These are phyloP conservation scores for Galaxea fascicularis DNA, from an alignment of 92 coral and sea anemone genomes.

Conservation along the genomic window DNA sequence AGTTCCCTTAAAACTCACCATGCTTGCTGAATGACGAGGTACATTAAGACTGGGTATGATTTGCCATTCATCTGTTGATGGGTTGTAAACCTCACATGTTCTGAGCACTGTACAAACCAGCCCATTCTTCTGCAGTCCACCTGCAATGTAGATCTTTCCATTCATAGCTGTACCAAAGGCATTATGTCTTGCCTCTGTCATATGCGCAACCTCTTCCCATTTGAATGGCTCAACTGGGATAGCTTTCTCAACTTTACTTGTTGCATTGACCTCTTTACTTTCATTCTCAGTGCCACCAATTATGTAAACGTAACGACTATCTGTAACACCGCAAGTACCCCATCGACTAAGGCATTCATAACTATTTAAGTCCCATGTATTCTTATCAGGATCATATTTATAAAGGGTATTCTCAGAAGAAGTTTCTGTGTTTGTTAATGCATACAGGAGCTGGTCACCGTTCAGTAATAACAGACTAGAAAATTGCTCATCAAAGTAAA, in stretches of 20 bases:
- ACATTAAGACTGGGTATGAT: too few species aligned
- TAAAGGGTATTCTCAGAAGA: not conserved
- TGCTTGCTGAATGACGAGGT: too few species aligned
- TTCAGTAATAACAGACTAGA: not conserved
- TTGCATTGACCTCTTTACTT: too few species aligned
- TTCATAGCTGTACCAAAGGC: too few species aligned
- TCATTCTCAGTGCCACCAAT: not conserved
- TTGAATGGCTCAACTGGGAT: not conserved
- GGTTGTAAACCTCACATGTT: conserved; percentile 20
- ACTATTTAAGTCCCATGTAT: not conserved
- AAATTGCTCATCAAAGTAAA: not conserved
- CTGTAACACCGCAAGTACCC: not conserved
- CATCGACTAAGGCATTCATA: not conserved
- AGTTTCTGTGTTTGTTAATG: not conserved
- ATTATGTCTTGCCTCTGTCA: not conserved
- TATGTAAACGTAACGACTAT: not conserved
- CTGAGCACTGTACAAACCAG: not conserved
- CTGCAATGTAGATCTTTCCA: conserved; percentile 35
- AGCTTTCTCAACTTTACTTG: not conserved
- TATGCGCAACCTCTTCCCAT: conserved; percentile 3
- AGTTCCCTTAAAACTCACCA: too few species aligned
- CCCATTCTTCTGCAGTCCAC: not conserved
- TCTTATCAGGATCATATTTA: not conserved
- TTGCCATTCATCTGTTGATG: too few species aligned
- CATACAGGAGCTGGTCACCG: not conserved